Base-by-base conservation (phyloP, 2,797 vertebrate genomes). In the Lophotriccus pileatus region DNA sequence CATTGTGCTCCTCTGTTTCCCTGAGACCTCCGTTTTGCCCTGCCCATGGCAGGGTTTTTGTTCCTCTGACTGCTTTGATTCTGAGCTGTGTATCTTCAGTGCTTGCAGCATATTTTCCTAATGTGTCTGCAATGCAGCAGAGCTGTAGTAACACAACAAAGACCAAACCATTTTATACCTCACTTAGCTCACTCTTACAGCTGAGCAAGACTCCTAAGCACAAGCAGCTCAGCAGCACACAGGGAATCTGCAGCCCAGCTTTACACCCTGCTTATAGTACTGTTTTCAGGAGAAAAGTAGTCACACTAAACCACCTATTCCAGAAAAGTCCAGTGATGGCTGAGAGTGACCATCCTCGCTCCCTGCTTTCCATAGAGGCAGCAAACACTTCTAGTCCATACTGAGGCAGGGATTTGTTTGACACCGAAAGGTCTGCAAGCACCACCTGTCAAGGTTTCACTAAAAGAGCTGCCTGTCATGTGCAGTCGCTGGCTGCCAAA, bases 1-100 rank as follows among this genome's bases (percentile, higher is more conserved):
- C 3, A 1, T 53, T 16, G 2, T 25, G 69, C 44, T 64, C 4
- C 22, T 66, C 53, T 0, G 0, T 34, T 58, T 62, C 22, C 19
- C 84, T 41, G 52, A 4, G 21, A 76, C 21, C 30, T 49, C 27
- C 0, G 0, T 59, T 80, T 49, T 56, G 17, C 39, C 72, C 32
- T 66, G 25, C 37, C 53, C 4, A 0, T 6, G 20, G 50, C 4
- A 3, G 44, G 64, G 47, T 17, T 85, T 87, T 86, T 76, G 25
- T 78, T 24, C 36, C 62, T 59, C 75, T 36, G 9, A 47, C 11
- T 0, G 1, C 52, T 84, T 72, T 39, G 82, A 62, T 87, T 53
- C 25, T 41, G 47, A 91, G 59, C 34, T 72, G 36, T 2, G 0
- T 43, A 34, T 2, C 0, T 46, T 86, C 72, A 84, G 2, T 6